phyloP scores from a whole-genome alignment of 1,140 invertebrate genomes.

The Hirudo medicinalis region DNA sequence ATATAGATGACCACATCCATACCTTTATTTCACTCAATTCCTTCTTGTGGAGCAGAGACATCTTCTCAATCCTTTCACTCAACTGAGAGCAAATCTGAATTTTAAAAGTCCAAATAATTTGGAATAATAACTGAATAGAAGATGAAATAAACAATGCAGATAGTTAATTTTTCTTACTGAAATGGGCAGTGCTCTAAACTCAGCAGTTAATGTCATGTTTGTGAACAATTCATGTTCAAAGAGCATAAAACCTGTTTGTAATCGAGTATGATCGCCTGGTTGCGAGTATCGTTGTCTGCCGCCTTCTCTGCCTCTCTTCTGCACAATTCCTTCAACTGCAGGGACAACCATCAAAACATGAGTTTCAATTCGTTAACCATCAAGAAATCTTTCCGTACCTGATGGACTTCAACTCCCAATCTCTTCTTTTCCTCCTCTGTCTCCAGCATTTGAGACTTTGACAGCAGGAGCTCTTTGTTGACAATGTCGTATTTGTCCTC shows the following conservation, averaged over 20 bases:
- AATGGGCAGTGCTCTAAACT: neutral
- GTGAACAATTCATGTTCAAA: neutral
- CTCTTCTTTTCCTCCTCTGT: conserved; percentile 70
- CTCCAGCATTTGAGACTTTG: conserved; percentile 57
- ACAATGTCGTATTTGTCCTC: conserved; percentile 66
- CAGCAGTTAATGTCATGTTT: neutral
- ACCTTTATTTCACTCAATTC: conserved; percentile 38
- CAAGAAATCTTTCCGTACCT: conserved; percentile 40
- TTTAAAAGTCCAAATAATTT: too few relatives aligned
- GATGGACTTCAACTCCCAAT: conserved; percentile 59
- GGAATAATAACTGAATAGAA: too few relatives aligned
- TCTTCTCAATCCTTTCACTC: conserved; percentile 60
- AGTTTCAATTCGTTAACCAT: neutral
- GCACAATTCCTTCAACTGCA: conserved; percentile 65
- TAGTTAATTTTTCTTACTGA: too few relatives aligned
- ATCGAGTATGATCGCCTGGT: conserved; percentile 65
- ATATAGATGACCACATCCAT: too few relatives aligned
- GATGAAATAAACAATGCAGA: too few relatives aligned
- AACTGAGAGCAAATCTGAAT: conserved; percentile 62
- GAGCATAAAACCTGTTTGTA: conserved; percentile 61
- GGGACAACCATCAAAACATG: neutral
- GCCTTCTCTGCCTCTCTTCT: conserved; percentile 61
- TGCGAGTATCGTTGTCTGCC: conserved; percentile 54
- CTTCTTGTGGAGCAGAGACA: conserved; percentile 48
- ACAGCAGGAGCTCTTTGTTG: conserved; percentile 61